phyloP scores from a whole-genome alignment of 2,113 vertebrate genomes.

The Nerophis lumbriciformis region DNA sequence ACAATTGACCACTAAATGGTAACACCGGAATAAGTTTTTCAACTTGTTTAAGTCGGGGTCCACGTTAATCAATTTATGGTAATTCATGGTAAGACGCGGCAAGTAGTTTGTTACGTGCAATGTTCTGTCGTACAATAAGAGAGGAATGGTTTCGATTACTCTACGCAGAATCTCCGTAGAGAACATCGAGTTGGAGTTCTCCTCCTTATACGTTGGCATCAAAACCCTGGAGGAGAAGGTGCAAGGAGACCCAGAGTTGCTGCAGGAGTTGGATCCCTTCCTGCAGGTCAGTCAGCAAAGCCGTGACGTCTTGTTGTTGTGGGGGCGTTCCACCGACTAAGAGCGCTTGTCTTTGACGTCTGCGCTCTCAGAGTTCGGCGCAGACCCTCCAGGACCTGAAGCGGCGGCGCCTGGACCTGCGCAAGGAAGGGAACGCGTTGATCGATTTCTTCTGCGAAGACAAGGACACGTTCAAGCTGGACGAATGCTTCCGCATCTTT shows the following conservation, averaged over 20 bases:
- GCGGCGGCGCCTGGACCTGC: constrained; percentile 75
- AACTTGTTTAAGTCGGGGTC: too few relatives aligned
- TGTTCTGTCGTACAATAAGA: not conserved
- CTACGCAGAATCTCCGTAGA: constrained; percentile 84
- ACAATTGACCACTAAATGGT: not conserved
- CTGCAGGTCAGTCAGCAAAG: constrained; percentile 76
- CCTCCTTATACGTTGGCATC: constrained; percentile 79
- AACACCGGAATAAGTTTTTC: too few relatives aligned
- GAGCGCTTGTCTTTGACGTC: not conserved
- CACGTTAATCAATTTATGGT: too few relatives aligned
- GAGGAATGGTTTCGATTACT: not conserved
- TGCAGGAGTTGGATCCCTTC: constrained; percentile 84
- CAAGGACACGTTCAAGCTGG: constrained; percentile 93
- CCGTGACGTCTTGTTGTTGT: not conserved
- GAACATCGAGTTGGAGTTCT: constrained; percentile 83
- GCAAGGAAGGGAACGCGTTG: constrained; percentile 81
- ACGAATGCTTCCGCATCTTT: constrained; percentile 96
- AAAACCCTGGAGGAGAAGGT: constrained; percentile 83
- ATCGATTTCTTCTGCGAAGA: constrained; percentile 99
- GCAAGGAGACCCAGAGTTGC: constrained; percentile 78
- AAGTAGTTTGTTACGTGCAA: too few relatives aligned
- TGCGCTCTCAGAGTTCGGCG: constrained; percentile 75
- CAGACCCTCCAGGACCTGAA: constrained; percentile 83
- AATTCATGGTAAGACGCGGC: too few relatives aligned
- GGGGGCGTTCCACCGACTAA: not conserved